These are phyloP conservation scores for Chrysemys picta DNA, from an alignment of 2,113 vertebrate genomes.

Conservation along the genomic window DNA sequence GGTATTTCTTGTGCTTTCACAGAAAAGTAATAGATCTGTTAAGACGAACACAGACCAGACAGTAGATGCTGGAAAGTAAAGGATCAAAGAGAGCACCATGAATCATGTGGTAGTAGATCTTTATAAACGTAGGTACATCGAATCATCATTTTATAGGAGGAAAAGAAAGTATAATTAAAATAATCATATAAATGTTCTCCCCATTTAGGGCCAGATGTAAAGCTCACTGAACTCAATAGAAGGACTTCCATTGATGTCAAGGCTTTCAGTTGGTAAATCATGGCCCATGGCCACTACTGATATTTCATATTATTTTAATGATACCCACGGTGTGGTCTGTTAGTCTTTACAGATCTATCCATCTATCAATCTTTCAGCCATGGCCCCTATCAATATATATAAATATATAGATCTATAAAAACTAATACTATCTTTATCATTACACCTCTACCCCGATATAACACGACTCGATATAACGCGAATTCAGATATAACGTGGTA, in stretches of 20 bases:
- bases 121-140: rapidly evolving
- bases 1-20: background rate
- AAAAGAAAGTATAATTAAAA: background rate
- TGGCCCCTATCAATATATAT: too few species aligned
- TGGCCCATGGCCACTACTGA: background rate
- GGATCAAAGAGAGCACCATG: background rate
- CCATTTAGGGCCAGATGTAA: background rate
- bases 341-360: too few species aligned
- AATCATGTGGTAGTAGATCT: background rate
- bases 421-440: background rate
- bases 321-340: too few species aligned
- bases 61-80: background rate
- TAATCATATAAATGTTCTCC: background rate
- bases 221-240: background rate
- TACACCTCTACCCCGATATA: background rate
- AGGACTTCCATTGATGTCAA: rapidly evolving
- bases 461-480: too few species aligned
- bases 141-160: background rate
- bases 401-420: background rate
- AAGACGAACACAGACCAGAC: background rate
- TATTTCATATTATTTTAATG: background rate
- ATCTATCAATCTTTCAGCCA: too few species aligned
- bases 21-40: background rate
- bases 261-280: background rate
- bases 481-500: too few species aligned